Percentiles rank a stretch among this genome's conserved stretches.
Conservation (phyloP, 2,888 invertebrate genomes). For the Chironomus riparius region DNA sequence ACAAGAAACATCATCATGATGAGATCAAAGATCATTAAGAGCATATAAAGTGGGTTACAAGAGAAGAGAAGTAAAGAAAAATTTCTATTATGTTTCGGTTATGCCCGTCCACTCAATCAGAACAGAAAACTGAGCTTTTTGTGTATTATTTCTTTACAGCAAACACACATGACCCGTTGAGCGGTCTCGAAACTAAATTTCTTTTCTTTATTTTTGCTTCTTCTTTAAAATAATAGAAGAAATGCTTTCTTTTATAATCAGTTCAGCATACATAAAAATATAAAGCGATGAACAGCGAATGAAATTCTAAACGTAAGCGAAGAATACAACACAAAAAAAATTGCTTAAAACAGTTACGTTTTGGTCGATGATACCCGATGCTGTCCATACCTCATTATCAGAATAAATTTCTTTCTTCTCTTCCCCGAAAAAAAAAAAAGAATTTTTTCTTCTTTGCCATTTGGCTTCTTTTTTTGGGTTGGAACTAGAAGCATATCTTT, state of each 20-base stretch:
- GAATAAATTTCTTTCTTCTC: background rate
- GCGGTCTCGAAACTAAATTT: background rate
- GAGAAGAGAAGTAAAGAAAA: background rate
- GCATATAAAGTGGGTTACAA: constrained; percentile 8
- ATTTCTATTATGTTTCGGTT: background rate
- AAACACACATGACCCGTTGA: constrained; percentile 9
- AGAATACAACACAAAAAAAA: background rate
- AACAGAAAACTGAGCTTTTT: background rate
- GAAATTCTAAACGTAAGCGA: background rate
- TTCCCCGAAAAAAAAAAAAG: background rate
- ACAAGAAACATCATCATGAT: background rate
- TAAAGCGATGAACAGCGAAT: too few species aligned
- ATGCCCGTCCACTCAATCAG: constrained; percentile 8
- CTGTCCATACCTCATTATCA: background rate
- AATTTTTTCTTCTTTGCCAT: background rate
- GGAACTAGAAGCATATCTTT: background rate
- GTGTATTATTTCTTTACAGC: background rate
- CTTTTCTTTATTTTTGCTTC: background rate
- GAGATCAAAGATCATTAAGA: constrained; percentile 10
- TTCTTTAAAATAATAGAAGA: background rate
- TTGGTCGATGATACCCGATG: background rate
- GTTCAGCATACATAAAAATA: background rate
- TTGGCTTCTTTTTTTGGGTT: too few species aligned
- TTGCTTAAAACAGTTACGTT: background rate
- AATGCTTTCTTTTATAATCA: background rate